A percentile compares a stretch with the other conserved stretches of the same genome.
These are phyloP conservation scores for Aurelia coerulea DNA, from an alignment of 30 jellyfish, hydroid and myxozoan genomes.

Conservation along the genomic window DNA sequence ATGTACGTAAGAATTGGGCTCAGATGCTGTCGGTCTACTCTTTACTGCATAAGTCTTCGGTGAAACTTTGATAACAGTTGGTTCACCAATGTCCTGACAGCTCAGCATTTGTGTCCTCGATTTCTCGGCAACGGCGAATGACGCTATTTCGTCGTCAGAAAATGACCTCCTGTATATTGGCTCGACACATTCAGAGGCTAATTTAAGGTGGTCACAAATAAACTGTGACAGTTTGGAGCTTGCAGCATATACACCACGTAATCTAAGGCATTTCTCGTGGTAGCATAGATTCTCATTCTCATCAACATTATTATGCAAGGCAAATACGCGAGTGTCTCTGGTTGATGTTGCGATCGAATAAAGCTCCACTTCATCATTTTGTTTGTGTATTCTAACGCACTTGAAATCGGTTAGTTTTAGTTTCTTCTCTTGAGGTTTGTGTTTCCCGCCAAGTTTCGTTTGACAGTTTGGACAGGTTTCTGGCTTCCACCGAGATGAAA, in stretches of 20 bases:
- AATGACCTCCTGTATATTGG: background rate
- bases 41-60: background rate
- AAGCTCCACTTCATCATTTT: background rate
- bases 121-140: constrained; percentile 17
- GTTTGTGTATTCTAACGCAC: constrained; percentile 14
- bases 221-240: background rate
- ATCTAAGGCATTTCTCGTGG: background rate
- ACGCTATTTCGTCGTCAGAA: constrained; percentile 2
- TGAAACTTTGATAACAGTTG: background rate
- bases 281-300: background rate
- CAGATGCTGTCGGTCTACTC: constrained; percentile 1
- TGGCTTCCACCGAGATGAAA: constrained; percentile 4
- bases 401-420: constrained; percentile 9
- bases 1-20: constrained; percentile 1
- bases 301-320: background rate
- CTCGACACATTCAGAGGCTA: background rate
- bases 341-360: constrained; percentile 1
- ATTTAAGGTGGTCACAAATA: background rate
- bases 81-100: constrained; percentile 10
- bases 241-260: constrained; percentile 7
- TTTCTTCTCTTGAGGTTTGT: background rate
- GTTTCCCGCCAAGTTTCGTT: constrained; percentile 2
- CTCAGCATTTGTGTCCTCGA: background rate
- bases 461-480: constrained; percentile 7
- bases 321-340: constrained; percentile 9